Conservation (phyloP, 1,140 invertebrate species). For the Tribolium madens region DNA sequence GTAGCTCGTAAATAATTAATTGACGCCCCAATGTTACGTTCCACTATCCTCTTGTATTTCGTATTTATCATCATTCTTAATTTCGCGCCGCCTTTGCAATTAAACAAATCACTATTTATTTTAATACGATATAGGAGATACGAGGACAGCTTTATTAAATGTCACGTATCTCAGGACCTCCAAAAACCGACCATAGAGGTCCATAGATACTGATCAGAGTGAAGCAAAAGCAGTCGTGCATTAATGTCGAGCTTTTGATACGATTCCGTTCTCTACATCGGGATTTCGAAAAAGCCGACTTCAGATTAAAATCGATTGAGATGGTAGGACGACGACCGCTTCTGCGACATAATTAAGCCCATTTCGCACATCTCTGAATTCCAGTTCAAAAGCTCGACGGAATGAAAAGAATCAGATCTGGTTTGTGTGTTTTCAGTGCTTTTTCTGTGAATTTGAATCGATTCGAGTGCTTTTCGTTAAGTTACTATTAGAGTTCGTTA, state of each 20-base stretch:
- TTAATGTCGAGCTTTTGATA: conserved; percentile 36
- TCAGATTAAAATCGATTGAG: conserved; percentile 31
- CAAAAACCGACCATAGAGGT: neutral
- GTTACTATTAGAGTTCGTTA: conserved; percentile 3
- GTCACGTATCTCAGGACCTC: neutral
- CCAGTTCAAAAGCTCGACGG: conserved; percentile 3
- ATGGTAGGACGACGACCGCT: conserved; percentile 6
- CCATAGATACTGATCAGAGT: conserved; percentile 20
- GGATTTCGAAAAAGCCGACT: conserved; percentile 33
- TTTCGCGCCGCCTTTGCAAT: neutral
- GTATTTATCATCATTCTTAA: conserved; percentile 3
- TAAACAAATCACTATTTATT: conserved; percentile 27
- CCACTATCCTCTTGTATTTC: conserved; percentile 21
- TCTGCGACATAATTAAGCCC: conserved; percentile 13
- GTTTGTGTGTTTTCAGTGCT: neutral
- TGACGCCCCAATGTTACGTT: neutral
- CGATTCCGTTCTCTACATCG: conserved; percentile 14
- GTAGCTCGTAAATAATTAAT: conserved; percentile 30
- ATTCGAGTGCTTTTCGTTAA: conserved; percentile 17
- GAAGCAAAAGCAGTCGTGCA: conserved; percentile 12
- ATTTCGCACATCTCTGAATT: conserved; percentile 1
- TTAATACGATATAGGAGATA: conserved; percentile 1
- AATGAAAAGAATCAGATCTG: neutral
- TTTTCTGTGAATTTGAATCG: conserved; percentile 3
- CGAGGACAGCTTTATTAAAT: conserved; percentile 4